These are phyloP conservation scores for Proctacanthus coquilletti DNA, from an alignment of 1,140 invertebrate genomes.

Conservation along the genomic window DNA sequence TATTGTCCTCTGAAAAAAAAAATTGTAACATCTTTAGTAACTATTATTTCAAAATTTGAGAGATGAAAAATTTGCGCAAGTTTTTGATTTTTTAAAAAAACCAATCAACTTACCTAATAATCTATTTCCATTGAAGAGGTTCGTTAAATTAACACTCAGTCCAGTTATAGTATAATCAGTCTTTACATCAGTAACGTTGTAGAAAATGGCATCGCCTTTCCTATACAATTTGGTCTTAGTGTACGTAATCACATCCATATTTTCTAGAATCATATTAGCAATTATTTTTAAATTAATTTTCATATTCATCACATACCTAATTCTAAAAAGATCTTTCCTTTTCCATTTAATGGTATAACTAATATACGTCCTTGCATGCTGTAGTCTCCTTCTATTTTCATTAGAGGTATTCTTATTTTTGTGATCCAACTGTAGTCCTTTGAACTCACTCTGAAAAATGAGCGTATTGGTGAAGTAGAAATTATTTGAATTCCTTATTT, in stretches of 20 bases:
- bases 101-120: slow-evolving; percentile 15
- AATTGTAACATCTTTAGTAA: not conserved
- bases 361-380: slow-evolving; percentile 51
- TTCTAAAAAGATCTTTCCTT: slow-evolving; percentile 49
- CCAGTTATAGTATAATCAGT: slow-evolving; percentile 27
- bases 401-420: slow-evolving; percentile 40
- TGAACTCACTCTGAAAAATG: slow-evolving; percentile 36
- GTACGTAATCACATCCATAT: slow-evolving; percentile 38
- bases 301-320: slow-evolving; percentile 34
- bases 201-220: slow-evolving; percentile 42
- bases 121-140: slow-evolving; percentile 26
- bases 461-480: not conserved
- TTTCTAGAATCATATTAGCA: slow-evolving; percentile 10
- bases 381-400: slow-evolving; percentile 52
- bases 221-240: slow-evolving; percentile 42
- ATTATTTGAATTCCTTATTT: not conserved
- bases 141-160: slow-evolving; percentile 23
- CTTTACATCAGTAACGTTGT: slow-evolving; percentile 37
- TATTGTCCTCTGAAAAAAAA: slow-evolving; percentile 44
- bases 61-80: not conserved
- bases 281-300: not conserved
- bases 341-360: slow-evolving; percentile 48
- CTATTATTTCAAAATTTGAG: slow-evolving; percentile 2
- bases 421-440: slow-evolving; percentile 50
- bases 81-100: not conserved